These are phyloP conservation scores for Netelia melanura DNA, from an alignment of 2,888 invertebrate genomes.

Conservation along the genomic window DNA sequence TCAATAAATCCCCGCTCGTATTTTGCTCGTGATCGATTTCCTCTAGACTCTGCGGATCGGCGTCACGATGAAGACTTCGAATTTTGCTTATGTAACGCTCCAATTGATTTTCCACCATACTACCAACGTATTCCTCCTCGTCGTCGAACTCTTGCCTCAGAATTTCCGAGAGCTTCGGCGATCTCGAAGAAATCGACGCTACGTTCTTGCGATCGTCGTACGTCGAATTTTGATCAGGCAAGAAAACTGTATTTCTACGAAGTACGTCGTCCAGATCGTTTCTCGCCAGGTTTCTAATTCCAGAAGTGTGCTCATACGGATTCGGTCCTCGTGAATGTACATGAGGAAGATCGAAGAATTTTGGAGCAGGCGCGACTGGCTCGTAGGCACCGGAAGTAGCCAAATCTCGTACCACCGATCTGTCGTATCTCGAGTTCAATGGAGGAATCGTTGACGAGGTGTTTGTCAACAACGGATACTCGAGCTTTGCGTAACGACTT, in stretches of 20 bases:
- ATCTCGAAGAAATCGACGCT: constrained; percentile 7
- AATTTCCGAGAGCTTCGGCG: constrained; percentile 26
- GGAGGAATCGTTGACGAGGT: not conserved
- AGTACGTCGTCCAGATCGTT: not conserved
- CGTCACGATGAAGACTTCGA: constrained; percentile 75
- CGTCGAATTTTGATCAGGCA: not conserved
- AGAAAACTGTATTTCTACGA: not conserved
- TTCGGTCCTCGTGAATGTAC: constrained; percentile 28
- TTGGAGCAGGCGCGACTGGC: not conserved
- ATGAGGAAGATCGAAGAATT: not conserved
- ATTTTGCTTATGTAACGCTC: constrained; percentile 80
- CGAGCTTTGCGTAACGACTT: not conserved
- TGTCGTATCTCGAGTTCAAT: not conserved
- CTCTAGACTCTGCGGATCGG: constrained; percentile 72
- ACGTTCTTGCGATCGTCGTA: constrained; percentile 1
- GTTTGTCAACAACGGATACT: constrained; percentile 7
- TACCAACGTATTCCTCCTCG: constrained; percentile 56
- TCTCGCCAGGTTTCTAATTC: not conserved
- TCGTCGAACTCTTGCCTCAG: constrained; percentile 36
- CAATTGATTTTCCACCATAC: constrained; percentile 74
- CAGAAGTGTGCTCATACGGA: not conserved
- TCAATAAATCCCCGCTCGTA: constrained; percentile 80
- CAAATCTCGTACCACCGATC: constrained; percentile 20
- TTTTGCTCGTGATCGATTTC: constrained; percentile 80
- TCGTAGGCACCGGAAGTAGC: constrained; percentile 45